phyloP scores from a whole-genome alignment of 2,888 invertebrate species.

The Strigamia transsilvanica region DNA sequence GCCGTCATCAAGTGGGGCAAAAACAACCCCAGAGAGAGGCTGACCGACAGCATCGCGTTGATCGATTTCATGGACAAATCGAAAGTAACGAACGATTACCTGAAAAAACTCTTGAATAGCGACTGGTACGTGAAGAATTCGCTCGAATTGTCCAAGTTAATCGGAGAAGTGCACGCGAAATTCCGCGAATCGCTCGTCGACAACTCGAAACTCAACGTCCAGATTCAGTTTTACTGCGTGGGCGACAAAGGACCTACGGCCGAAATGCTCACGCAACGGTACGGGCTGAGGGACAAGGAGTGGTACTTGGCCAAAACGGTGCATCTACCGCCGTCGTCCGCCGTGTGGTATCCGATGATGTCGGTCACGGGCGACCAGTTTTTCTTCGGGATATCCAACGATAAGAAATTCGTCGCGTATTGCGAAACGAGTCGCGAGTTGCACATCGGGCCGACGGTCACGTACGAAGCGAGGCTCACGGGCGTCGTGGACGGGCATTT shows the following conservation, averaged over 20 bases:
- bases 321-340: neutral
- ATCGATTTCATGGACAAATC: neutral
- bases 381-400: neutral
- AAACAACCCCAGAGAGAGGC: neutral
- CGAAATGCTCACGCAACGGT: neutral
- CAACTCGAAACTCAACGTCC: neutral
- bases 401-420: slow-evolving; percentile 17
- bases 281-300: neutral
- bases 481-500: neutral
- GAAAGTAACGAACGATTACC: neutral
- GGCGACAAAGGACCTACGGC: neutral
- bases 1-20: neutral
- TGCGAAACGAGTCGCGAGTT: neutral
- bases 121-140: neutral
- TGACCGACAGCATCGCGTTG: neutral
- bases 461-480: neutral
- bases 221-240: neutral
- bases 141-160: neutral
- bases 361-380: neutral
- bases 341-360: neutral
- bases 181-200: neutral
- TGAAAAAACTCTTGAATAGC: neutral
- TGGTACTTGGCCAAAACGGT: neutral
- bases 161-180: neutral
- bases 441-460: neutral